A percentile compares a stretch with the other conserved stretches of the same genome.
phyloP scores from a whole-genome alignment of 2,888 invertebrate species.

The Chironomus tentans region DNA sequence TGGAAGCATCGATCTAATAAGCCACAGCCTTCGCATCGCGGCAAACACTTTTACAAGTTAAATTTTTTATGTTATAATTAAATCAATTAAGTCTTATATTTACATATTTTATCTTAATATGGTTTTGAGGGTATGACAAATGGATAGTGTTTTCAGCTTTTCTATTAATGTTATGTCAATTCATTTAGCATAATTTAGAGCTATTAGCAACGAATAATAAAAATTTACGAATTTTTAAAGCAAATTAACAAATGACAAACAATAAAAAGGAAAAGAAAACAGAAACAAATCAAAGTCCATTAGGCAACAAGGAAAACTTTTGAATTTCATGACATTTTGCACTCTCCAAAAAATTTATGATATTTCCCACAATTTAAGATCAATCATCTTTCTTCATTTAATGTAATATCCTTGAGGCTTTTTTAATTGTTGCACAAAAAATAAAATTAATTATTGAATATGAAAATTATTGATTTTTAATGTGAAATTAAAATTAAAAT shows the following conservation, averaged over 20 bases:
- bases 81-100: background rate
- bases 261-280: background rate
- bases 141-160: no score
- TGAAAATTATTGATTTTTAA: no score
- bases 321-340: background rate
- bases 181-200: no score
- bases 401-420: no score
- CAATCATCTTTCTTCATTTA: no score
- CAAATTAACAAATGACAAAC: background rate
- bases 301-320: background rate
- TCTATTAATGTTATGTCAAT: no score
- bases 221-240: no score
- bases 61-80: constrained; percentile 3
- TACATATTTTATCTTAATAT: background rate
- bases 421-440: no score
- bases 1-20: constrained; percentile 83
- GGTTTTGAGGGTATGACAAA: background rate
- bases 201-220: no score
- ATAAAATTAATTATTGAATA: no score
- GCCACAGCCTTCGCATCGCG: constrained; percentile 73
- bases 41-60: constrained; percentile 39
- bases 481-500: no score
- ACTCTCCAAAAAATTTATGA: background rate
- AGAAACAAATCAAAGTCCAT: background rate
- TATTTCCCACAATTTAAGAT: background rate